These are phyloP conservation scores for Tamandua tetradactyla DNA, from an alignment of 2,797 vertebrate species.

Conservation along the genomic window DNA sequence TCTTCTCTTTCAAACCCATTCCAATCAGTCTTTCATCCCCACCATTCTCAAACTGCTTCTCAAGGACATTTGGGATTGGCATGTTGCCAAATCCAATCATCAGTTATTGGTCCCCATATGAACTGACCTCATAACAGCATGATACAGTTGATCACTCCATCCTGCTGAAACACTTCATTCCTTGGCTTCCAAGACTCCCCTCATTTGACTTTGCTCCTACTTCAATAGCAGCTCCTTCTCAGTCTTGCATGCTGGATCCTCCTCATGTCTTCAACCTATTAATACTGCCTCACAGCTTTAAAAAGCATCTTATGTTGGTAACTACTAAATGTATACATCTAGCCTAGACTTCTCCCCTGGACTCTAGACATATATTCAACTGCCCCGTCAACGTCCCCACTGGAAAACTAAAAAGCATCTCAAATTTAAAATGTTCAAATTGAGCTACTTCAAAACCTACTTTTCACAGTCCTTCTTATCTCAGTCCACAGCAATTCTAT, in stretches of 20 bases:
- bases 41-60: not conserved
- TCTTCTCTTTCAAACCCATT: not conserved
- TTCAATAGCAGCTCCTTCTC: not conserved
- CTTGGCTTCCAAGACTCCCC: not conserved
- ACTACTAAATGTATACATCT: not conserved
- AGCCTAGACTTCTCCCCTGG: not conserved
- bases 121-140: not conserved
- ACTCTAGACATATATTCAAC: not conserved
- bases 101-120: not conserved
- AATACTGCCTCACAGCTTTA: not conserved
- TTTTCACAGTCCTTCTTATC: not conserved
- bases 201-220: not conserved
- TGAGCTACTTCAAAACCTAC: slow-evolving; percentile 2
- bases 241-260: not conserved
- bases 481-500: not conserved
- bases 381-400: not conserved
- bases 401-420: not conserved
- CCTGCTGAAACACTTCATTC: not conserved
- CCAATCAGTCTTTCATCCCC: not conserved
- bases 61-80: not conserved
- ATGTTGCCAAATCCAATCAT: not conserved
- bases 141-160: not conserved
- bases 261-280: not conserved
- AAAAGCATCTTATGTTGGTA: not conserved
- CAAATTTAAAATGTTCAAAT: not conserved